Conservation (phyloP, 2,797 vertebrate genomes). For the Austrolebias charrua region DNA sequence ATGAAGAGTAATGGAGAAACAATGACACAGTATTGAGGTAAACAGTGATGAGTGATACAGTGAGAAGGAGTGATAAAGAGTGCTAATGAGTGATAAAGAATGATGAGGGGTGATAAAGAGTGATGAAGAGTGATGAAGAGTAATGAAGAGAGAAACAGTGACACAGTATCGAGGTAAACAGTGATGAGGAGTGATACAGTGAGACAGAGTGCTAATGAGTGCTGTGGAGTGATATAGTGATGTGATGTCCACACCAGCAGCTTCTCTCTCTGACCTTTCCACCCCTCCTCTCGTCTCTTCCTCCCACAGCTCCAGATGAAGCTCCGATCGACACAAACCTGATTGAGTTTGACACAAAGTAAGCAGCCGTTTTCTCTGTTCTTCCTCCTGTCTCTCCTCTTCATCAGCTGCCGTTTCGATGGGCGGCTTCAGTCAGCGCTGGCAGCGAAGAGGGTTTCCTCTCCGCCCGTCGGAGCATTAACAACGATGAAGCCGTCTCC, state of each 20-base stretch:
- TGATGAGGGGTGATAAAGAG: too few species aligned
- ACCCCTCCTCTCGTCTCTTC: not conserved
- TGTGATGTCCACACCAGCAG: not conserved
- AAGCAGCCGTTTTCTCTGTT: constrained; percentile 63
- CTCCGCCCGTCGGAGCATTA: constrained; percentile 34
- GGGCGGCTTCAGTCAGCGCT: constrained; percentile 12
- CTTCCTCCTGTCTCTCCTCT: not conserved
- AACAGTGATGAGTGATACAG: too few species aligned
- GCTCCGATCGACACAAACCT: constrained; percentile 91
- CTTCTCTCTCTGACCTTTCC: not conserved
- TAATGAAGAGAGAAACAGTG: too few species aligned
- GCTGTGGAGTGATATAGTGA: too few species aligned
- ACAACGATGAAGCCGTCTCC: constrained; percentile 37
- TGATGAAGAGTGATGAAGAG: too few species aligned
- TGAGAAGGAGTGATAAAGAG: too few species aligned
- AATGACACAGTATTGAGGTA: too few species aligned
- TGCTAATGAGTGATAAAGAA: too few species aligned
- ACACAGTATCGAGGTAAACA: too few species aligned
- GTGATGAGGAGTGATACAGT: too few species aligned
- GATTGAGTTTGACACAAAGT: constrained; percentile 97
- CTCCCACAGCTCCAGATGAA: constrained; percentile 85
- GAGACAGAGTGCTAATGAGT: too few species aligned
- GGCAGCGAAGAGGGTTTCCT: constrained; percentile 34
- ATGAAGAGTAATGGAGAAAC: too few species aligned
- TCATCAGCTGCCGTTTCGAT: constrained; percentile 19